Base-by-base conservation (phyloP, 2,797 vertebrate species). In the Characodon lateralis region DNA sequence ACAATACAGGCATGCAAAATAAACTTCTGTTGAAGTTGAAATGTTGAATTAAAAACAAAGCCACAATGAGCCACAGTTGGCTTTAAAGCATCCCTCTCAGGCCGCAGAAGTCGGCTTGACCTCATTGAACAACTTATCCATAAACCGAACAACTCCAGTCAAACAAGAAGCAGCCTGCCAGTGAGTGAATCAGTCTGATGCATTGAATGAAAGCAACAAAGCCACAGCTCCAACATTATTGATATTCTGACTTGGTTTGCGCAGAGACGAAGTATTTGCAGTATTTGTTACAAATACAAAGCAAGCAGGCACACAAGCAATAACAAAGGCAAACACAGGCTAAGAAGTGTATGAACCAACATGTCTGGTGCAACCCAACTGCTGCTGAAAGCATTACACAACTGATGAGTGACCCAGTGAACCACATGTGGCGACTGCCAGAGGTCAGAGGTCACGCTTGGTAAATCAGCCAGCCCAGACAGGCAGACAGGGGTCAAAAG, bases 371-470 rank as follows among this genome's bases (percentile, higher is more conserved):
- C 81, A 85, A 9, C 73, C 59, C 69, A 56, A 78, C 75, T 69
- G 65, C 78, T 16, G 7, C 79, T 56, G 75, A 72, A 74, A 82
- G 78, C 83, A 87, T 94, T 91, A 90, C 13, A 61, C 91, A 87
- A 92, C 88, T 80, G 63, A 87, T 78, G 82, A 80, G 70, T 90
- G 91, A 88, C 92, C 89, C 78, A 84, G 77, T 94, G 90, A 94
- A 91, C 93, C 82, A 85, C 82, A 88, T 73, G 68, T 77, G 79
- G 85, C 87, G 84, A 77, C 82, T 77, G 88, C 88, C 85, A 89
- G 77, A 87, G 90, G 92, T 93, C 90, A 91, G 63, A 93, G 87
- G 72, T 91, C 88, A 84, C 22, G 28, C 81, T 78, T 48, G 39
- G 81, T 80, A 79, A 88, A 83, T 81, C 78, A 77, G 83, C 61